Conservation (phyloP, 2,888 invertebrate genomes). For the Amiota mariae region DNA sequence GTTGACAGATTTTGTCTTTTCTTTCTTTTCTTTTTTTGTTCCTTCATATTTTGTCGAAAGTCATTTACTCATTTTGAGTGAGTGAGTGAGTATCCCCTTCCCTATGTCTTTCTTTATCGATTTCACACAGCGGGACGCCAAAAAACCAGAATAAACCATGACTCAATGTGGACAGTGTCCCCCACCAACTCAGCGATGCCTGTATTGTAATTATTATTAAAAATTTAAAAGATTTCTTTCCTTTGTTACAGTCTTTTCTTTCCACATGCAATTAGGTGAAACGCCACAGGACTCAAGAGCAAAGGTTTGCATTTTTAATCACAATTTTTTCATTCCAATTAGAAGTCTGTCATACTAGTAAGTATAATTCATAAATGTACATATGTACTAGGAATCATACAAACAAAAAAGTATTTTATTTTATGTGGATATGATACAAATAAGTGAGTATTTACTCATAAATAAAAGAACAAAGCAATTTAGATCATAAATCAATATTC, state of each 20-base stretch:
- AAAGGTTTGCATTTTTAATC: no score
- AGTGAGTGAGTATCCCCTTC: conserved; percentile 41
- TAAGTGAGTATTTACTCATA: no score
- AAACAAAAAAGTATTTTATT: no score
- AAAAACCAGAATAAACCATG: conserved; percentile 30
- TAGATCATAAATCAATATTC: no score
- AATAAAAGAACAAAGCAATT: no score
- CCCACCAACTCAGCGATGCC: conserved; percentile 15
- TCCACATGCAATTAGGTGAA: neutral
- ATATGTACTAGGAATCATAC: no score
- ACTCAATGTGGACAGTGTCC: conserved; percentile 3
- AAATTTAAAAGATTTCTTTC: conserved; percentile 22
- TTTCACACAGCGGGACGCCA: conserved; percentile 51
- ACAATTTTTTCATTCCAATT: no score
- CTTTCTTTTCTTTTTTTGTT: neutral
- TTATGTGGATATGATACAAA: no score
- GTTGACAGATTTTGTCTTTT: conserved; percentile 59
- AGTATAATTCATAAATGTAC: no score
- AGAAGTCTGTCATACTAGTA: no score
- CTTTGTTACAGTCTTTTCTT: neutral
- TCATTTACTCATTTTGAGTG: conserved; percentile 63
- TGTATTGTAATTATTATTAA: conserved; percentile 13
- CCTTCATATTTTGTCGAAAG: conserved; percentile 58
- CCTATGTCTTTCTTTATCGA: conserved; percentile 47
- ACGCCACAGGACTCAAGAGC: conserved; percentile 1